Evolutionary conservation across 2,797 vertebrate species (phyloP).

Genomic region (Poeciliopsis infans): DNA sequence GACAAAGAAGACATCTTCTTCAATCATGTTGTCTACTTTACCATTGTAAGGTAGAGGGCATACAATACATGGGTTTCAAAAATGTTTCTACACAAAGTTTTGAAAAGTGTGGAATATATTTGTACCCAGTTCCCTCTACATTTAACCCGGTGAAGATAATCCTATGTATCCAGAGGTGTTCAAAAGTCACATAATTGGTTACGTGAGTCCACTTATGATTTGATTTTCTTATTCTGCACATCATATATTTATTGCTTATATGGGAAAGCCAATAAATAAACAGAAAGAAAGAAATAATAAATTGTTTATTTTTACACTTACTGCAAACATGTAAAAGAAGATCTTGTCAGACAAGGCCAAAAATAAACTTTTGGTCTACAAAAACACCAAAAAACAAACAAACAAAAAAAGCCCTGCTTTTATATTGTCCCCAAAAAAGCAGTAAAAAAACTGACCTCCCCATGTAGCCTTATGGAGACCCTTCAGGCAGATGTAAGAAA

Average conservation of each 20-base stretch:
- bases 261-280: not conserved
- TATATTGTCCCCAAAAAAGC: no score
- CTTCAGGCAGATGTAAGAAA: conserved; percentile 81
- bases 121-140: not conserved
- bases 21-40: no score
- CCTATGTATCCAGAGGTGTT: not conserved
- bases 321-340: not conserved
- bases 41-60: not conserved
- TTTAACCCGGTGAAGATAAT: not conserved
- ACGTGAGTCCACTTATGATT: not conserved
- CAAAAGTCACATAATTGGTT: not conserved
- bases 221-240: not conserved
- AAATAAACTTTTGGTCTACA: not conserved
- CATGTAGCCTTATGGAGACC: conserved; percentile 89
- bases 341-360: not conserved
- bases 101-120: not conserved
- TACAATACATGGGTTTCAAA: not conserved
- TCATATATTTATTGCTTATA: not conserved
- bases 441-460: conserved; percentile 80
- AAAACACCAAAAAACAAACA: not conserved
- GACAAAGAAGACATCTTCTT: not conserved
- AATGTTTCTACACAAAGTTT: not conserved
- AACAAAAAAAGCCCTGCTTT: not conserved
- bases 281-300: not conserved
- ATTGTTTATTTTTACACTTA: not conserved